Conservation (phyloP, 23 tunicate genomes). For the Halocynthia aurantium region DNA sequence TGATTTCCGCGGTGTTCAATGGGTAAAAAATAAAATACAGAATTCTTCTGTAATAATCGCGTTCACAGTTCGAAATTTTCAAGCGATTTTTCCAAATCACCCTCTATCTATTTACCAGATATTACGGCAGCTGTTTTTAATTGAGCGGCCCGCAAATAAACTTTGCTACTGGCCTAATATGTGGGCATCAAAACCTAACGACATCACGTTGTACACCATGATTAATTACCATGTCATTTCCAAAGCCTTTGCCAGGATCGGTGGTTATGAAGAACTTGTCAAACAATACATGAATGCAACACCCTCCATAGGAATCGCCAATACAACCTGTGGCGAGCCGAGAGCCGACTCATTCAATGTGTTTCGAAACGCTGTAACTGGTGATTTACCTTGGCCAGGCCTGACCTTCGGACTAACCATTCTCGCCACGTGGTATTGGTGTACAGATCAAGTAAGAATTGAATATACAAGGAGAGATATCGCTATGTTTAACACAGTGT, state of each 20-base stretch:
- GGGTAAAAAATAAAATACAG: too few relatives aligned
- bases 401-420: slow-evolving; percentile 79
- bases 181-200: too few relatives aligned
- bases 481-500: background rate
- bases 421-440: slow-evolving; percentile 93
- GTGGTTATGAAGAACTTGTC: slow-evolving; percentile 55
- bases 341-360: slow-evolving; percentile 64
- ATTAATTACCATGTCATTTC: slow-evolving; percentile 7
- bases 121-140: too few relatives aligned
- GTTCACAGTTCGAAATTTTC: background rate
- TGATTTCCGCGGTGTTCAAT: too few relatives aligned
- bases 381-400: slow-evolving; percentile 96
- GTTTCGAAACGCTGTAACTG: slow-evolving; percentile 65
- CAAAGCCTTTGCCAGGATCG: slow-evolving; percentile 63
- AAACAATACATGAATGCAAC: slow-evolving; percentile 43
- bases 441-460: slow-evolving; percentile 77
- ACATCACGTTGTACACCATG: too few relatives aligned
- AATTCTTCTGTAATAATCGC: too few relatives aligned
- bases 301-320: slow-evolving; percentile 28
- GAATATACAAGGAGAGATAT: background rate
- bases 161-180: too few relatives aligned
- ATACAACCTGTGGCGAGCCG: slow-evolving; percentile 67
- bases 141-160: too few relatives aligned
- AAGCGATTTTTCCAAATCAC: too few relatives aligned
- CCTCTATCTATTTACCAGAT: too few relatives aligned